Evolutionary conservation across 2,797 vertebrate genomes (phyloP).

Genomic region (Acomys russatus): DNA sequence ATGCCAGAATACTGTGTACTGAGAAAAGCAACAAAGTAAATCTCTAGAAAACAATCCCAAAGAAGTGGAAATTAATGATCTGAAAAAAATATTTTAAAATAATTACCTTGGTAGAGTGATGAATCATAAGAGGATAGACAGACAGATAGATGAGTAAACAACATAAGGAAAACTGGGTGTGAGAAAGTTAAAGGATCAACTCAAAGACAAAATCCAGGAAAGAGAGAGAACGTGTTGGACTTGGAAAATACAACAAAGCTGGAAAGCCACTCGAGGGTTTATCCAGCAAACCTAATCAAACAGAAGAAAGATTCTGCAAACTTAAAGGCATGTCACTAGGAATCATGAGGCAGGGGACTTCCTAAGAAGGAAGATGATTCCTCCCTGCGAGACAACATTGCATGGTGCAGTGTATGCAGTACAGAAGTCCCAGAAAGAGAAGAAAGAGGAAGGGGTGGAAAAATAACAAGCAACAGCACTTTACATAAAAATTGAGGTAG

Average conservation of each 20-base stretch:
- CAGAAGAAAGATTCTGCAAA: neutral
- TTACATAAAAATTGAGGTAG: neutral
- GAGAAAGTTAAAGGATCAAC: neutral
- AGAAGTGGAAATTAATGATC: neutral
- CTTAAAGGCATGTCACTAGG: neutral
- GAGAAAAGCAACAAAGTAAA: neutral
- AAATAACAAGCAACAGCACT: neutral
- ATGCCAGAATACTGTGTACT: neutral
- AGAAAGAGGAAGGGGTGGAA: neutral
- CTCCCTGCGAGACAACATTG: neutral
- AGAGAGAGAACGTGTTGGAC: neutral
- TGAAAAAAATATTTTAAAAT: neutral
- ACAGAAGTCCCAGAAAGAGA: neutral
- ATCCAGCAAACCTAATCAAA: neutral
- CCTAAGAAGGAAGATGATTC: neutral
- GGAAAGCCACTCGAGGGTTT: neutral
- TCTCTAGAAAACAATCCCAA: neutral
- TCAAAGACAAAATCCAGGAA: neutral
- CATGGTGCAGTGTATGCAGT: neutral
- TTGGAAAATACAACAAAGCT: neutral
- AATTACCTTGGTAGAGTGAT: neutral
- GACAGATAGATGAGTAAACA: neutral
- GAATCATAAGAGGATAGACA: neutral
- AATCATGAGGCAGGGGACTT: neutral
- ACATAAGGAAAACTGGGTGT: neutral